Evolutionary conservation across 2,888 invertebrate genomes (phyloP).

Genomic region (Elegia similella): DNA sequence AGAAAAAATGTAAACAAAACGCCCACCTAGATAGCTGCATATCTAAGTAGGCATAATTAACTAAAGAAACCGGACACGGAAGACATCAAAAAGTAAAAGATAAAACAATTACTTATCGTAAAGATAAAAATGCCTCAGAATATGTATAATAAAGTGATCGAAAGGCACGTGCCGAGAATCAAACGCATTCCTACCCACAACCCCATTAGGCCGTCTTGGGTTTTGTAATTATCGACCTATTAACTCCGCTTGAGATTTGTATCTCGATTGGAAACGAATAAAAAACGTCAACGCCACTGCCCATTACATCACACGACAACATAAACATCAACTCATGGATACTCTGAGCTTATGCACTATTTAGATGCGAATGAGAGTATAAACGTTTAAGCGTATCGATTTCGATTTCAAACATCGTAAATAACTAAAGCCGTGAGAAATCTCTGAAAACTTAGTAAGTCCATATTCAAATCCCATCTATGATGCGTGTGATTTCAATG

Average conservation of each 20-base stretch:
- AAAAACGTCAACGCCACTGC: not conserved
- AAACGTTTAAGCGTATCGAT: not conserved
- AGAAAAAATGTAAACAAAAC: slow-evolving; percentile 48
- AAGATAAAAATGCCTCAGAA: slow-evolving; percentile 57
- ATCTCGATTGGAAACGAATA: slow-evolving; percentile 40
- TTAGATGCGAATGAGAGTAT: not conserved
- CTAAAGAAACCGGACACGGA: slow-evolving; percentile 56
- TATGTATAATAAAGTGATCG: slow-evolving; percentile 70
- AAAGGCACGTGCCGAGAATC: slow-evolving; percentile 64
- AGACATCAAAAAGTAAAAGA: slow-evolving; percentile 57
- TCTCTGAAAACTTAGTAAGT: not conserved
- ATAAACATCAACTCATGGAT: not conserved
- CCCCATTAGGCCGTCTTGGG: slow-evolving; percentile 48
- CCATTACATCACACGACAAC: not conserved
- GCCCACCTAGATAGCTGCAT: slow-evolving; percentile 51
- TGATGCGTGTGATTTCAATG: slow-evolving; percentile 30
- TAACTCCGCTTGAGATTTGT: slow-evolving; percentile 62
- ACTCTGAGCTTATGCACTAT: not conserved
- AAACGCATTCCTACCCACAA: slow-evolving; percentile 46
- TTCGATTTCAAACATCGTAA: not conserved
- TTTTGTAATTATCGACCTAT: slow-evolving; percentile 67
- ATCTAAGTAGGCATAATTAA: slow-evolving; percentile 47
- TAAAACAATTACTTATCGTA: slow-evolving; percentile 64
- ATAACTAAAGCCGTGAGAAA: slow-evolving; percentile 3
- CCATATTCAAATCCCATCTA: slow-evolving; percentile 10